Evolutionary conservation across 2,797 vertebrate species (phyloP), one percentile per base, ranked within the genome.

Genomic region (Borostomias antarcticus): DNA sequence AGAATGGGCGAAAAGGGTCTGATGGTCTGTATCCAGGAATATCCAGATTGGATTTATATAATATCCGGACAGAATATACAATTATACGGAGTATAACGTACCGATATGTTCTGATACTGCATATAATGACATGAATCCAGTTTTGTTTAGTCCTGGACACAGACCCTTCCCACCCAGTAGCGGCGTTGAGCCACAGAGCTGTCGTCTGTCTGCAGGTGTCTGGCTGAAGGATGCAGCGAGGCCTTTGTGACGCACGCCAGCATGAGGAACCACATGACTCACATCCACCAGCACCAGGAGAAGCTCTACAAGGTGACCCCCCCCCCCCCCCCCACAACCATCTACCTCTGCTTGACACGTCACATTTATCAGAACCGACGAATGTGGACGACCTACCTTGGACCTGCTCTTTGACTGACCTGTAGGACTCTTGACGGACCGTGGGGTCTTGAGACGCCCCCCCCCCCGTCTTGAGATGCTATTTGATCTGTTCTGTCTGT

Each of bases 201-300:
- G n/a, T n/a, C 15, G 10, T 43, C 53, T 9, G 15, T 63, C 13
- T 88, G 33, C 82, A 98, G 96, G 72, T 98, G 97, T 89, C 59
- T 68, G 37, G 71, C 73, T 52, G 86, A 88, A 5, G 93, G 89
- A 0, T 98, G 97, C 84, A 64, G 80, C 0, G 72, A 93, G 71
- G 93, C 82, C 51, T 98, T 97, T 75, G 85, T 82, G 69, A 93
- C 92, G 21, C 91, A 89, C 1, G 63, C 89, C 57, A 93, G 94
- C 80, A 78, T 97, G 87, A 97, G 89, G 85, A 96, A 93, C 67
- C 97, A 99, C 52, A 15, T 91, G 66, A 89, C 88, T 65, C 89
- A 92, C 35, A 91, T 91, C 65, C 96, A 98, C 76, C 81, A 91
- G 69, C 85, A 91, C 59, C 83, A 83, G 58, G 79, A 89, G 30